Conservation (phyloP, 2,888 invertebrate genomes). For the Pachydiplax longipennis region DNA sequence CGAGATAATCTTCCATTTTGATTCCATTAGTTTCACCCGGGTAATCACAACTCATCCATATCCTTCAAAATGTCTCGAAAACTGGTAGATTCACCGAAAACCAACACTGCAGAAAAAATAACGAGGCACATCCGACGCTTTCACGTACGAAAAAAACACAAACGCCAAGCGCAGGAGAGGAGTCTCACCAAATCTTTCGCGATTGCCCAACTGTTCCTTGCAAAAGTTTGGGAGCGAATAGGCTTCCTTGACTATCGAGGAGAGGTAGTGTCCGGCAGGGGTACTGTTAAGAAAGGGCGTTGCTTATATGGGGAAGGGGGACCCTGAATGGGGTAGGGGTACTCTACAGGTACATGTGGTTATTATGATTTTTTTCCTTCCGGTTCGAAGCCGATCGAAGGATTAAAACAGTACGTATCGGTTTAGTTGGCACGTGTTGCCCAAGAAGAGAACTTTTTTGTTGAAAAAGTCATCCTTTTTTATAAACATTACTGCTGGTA, state of each 20-base stretch:
- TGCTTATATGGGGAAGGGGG: not conserved
- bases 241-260: no score
- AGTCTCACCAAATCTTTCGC: no score
- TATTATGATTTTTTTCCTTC: not conserved
- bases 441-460: no score
- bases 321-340: no score
- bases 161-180: no score
- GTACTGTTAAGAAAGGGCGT: not conserved
- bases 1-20: constrained; percentile 34
- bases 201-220: not conserved
- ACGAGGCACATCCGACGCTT: not conserved
- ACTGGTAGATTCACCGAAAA: not conserved
- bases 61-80: not conserved
- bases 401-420: not conserved
- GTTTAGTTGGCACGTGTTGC: not conserved
- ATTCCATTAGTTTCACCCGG: not conserved
- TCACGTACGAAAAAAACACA: not conserved
- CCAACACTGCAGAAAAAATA: not conserved
- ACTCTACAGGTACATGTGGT: no score
- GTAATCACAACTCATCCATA: not conserved
- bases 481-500: no score
- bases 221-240: not conserved
- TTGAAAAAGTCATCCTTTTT: no score
- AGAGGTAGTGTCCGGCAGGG: not conserved
- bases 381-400: not conserved